phyloP scores from a whole-genome alignment of 1,140 invertebrate genomes.

The Hetaerina americana region DNA sequence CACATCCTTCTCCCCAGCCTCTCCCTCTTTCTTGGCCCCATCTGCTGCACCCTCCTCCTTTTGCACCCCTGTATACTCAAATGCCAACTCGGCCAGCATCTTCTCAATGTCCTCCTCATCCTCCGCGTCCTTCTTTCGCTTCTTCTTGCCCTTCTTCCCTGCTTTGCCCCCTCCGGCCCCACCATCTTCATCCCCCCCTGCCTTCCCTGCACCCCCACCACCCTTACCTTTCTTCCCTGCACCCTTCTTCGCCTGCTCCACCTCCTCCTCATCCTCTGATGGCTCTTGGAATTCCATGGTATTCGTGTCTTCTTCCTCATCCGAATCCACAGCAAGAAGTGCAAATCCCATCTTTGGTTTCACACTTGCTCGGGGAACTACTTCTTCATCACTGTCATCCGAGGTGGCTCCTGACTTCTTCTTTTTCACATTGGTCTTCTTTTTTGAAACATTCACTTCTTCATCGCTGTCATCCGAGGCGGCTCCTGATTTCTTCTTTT shows the following conservation, averaged over 20 bases:
- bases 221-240: slow-evolving; percentile 28
- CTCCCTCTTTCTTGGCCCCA: slow-evolving; percentile 14
- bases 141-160: slow-evolving; percentile 50
- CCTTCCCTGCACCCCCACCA: slow-evolving; percentile 19
- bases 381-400: not conserved
- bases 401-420: not conserved
- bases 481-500: no score
- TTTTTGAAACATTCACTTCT: slow-evolving; percentile 11
- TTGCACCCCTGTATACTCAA: slow-evolving; percentile 55
- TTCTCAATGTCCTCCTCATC: slow-evolving; percentile 77
- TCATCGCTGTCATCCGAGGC: slow-evolving; percentile 12
- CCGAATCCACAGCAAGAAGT: slow-evolving; percentile 2
- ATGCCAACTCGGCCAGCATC: slow-evolving; percentile 63
- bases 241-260: slow-evolving; percentile 24
- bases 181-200: slow-evolving; percentile 23
- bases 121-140: slow-evolving; percentile 60
- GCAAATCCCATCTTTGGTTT: slow-evolving; percentile 5
- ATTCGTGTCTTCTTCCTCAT: slow-evolving; percentile 2
- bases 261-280: slow-evolving; percentile 18
- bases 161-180: slow-evolving; percentile 28
- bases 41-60: slow-evolving; percentile 21
- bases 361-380: slow-evolving; percentile 2
- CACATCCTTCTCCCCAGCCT: slow-evolving; percentile 15
- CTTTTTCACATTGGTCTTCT: not conserved
- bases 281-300: slow-evolving; percentile 7